Percentiles rank a stretch among this genome's conserved stretches.
Evolutionary conservation across 2,113 vertebrate species (phyloP).

Genomic region (Pyrgilauda ruficollis): DNA sequence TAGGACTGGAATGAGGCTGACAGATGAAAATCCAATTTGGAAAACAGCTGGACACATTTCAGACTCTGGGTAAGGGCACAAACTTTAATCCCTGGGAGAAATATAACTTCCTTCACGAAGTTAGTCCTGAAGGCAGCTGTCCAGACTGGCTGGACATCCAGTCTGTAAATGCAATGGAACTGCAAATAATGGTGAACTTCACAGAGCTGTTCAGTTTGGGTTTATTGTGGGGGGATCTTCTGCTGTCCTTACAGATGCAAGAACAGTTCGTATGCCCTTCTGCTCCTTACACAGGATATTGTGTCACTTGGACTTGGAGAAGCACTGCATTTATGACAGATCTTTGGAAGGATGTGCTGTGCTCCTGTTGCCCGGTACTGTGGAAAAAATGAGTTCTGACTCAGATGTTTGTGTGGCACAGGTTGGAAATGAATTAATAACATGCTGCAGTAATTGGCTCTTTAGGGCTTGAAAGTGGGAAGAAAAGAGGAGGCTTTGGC

Average conservation of each 20-base stretch:
- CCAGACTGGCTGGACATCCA: neutral
- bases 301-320: neutral
- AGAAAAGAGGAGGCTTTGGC: neutral
- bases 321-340: neutral
- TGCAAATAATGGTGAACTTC: neutral
- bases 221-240: neutral
- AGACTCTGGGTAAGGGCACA: neutral
- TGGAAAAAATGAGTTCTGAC: neutral
- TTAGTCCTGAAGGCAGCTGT: neutral
- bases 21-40: neutral
- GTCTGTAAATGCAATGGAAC: neutral
- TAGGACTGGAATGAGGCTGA: neutral
- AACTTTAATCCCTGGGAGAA: neutral
- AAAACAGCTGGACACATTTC: neutral
- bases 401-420: neutral
- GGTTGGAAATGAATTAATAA: neutral
- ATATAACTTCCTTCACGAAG: neutral
- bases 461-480: neutral
- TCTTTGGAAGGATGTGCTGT: rapidly evolving
- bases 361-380: neutral
- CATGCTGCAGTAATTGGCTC: neutral
- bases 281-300: neutral
- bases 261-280: neutral
- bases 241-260: neutral
- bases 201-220: neutral